Conservation (phyloP, 2,797 vertebrate species). For the Falco berigora region DNA sequence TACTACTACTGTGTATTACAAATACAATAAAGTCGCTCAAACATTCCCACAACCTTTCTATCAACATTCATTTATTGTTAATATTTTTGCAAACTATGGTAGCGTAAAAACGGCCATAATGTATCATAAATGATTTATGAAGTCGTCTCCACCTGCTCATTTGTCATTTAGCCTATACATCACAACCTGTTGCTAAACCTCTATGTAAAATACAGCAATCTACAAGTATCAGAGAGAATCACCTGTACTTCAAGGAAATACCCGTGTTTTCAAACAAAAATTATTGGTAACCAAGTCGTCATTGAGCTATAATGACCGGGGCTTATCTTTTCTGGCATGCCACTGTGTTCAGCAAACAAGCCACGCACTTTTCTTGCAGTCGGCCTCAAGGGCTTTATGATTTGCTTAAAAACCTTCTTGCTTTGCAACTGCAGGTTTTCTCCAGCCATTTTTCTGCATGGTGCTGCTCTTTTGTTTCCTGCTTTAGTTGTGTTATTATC, state of each 20-base stretch:
- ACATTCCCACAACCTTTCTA: not conserved
- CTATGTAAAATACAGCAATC: not conserved
- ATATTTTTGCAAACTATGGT: slow-evolving; percentile 18
- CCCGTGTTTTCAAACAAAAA: not conserved
- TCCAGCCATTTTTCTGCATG: not conserved
- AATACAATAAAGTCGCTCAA: slow-evolving; percentile 47
- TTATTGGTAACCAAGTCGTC: not conserved
- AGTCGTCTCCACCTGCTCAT: not conserved
- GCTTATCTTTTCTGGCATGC: not conserved
- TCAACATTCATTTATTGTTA: slow-evolving; percentile 16
- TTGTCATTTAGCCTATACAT: not conserved
- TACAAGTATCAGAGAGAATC: not conserved
- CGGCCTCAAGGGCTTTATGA: not conserved
- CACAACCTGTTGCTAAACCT: not conserved
- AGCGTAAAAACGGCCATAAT: not conserved
- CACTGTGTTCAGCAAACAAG: not conserved
- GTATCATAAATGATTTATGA: slow-evolving; percentile 3
- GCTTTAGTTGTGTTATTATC: not conserved
- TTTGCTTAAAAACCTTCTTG: not conserved
- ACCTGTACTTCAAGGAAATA: not conserved
- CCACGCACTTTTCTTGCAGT: not conserved
- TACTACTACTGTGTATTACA: not conserved
- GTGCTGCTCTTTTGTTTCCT: not conserved
- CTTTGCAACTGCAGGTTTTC: not conserved
- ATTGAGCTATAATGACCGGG: not conserved